Evolutionary conservation across 2,888 invertebrate species (phyloP).

Genomic region (Altica lythri): DNA sequence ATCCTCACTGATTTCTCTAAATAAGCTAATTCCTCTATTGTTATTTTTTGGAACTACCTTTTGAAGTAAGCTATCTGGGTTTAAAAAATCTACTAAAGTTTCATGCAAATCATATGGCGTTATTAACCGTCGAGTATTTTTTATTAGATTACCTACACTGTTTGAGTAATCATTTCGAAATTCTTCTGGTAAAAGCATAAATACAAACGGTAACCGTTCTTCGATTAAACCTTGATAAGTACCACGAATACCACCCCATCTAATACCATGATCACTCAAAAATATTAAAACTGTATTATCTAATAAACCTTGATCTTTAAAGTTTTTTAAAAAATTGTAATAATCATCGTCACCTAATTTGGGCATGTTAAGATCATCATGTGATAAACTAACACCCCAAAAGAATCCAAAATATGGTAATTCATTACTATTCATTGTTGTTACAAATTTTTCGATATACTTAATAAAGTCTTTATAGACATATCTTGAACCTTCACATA

Average conservation of each 20-base stretch:
- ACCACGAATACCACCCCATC: slow-evolving; percentile 72
- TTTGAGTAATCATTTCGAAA: slow-evolving; percentile 63
- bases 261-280: slow-evolving; percentile 79
- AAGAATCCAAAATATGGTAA: slow-evolving; percentile 75
- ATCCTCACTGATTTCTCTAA: slow-evolving; percentile 62
- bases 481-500: slow-evolving; percentile 5
- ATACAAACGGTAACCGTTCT: slow-evolving; percentile 76
- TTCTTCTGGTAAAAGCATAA: slow-evolving; percentile 68
- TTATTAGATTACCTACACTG: slow-evolving; percentile 62
- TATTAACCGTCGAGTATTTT: slow-evolving; percentile 67
- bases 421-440: slow-evolving; percentile 38
- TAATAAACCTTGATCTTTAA: slow-evolving; percentile 65
- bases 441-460: slow-evolving; percentile 12
- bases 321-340: slow-evolving; percentile 63
- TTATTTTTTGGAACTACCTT: slow-evolving; percentile 38
- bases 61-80: slow-evolving; percentile 65
- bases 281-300: slow-evolving; percentile 73
- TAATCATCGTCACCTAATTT: slow-evolving; percentile 70
- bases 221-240: slow-evolving; percentile 77
- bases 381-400: slow-evolving; percentile 80
- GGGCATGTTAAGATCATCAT: slow-evolving; percentile 70
- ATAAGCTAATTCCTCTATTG: slow-evolving; percentile 51
- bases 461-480: slow-evolving; percentile 15
- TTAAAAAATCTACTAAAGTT: slow-evolving; percentile 69
- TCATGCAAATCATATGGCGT: slow-evolving; percentile 79